Evolutionary conservation across 1,140 invertebrate species (phyloP), one percentile per base, ranked within the genome.

Genomic region (Seison nebaliae): DNA sequence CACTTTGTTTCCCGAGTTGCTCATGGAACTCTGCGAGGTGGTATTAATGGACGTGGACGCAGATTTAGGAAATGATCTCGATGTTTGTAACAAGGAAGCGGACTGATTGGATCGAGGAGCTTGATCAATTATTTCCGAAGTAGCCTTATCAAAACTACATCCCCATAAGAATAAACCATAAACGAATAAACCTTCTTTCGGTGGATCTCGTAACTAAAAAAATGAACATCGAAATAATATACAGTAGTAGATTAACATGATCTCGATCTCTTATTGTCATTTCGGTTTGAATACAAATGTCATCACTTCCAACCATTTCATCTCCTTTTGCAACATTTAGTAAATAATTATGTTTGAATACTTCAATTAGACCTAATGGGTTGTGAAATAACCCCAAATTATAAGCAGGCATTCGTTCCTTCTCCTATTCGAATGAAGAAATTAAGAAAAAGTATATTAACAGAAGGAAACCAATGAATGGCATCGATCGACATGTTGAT

Each of bases 131-230:
- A 11, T 8, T 26, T 26, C 24, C 9, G 12, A 3, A 3, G 24
- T 12, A 26, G 9, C 12, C 5, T 26, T 26, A 26, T 26, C 24
- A 3, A 12, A 2, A 26, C 49, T 45, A 47, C 53, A 55, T 5
- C 54, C 55, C 57, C 57, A 60, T 8, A 59, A 43, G 35, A 55
- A 51, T 23, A 60, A 51, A 14, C 56, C 57, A 43, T 50, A 53
- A 5, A 58, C 45, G 49, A 57, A 59, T 45, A 60, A 53, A 2
- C 57, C 57, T 39, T 60, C 56, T 28, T 51, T 49, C n/a, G 56
- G 56, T 36, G 57, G 56, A 23, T 60, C 55, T 21, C 54, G 45
- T 8, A 60, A 39, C 54, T 60, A 41, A 8, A 44, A 47, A 22
- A 35, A 31, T 19, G 38, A 28, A 4, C 28, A 26, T 19, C 24